These are phyloP conservation scores for Oxyruncus cristatus DNA, from an alignment of 2,113 vertebrate genomes.

Conservation along the genomic window DNA sequence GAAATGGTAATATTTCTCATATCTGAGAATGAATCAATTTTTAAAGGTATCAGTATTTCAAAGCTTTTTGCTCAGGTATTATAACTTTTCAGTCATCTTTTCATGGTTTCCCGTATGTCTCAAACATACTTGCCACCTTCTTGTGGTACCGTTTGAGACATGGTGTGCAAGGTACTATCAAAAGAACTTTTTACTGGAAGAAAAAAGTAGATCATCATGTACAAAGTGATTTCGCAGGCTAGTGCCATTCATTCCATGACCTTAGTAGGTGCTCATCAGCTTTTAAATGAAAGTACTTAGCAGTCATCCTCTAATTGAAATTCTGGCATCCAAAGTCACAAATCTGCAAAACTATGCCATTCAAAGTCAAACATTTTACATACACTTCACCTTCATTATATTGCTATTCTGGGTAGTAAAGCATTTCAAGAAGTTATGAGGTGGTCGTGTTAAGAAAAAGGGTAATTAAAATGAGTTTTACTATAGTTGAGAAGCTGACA, in stretches of 20 bases:
- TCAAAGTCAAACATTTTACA: constrained; percentile 67
- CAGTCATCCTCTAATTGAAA: constrained; percentile 55
- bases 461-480: constrained; percentile 72
- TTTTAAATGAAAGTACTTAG: constrained; percentile 70
- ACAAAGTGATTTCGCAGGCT: constrained; percentile 15
- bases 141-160: constrained; percentile 50
- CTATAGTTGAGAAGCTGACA: constrained; percentile 52
- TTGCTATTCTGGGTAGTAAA: constrained; percentile 68
- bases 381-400: constrained; percentile 71
- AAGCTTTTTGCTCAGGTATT: constrained; percentile 66
- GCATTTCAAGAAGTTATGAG: constrained; percentile 69
- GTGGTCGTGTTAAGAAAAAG: constrained; percentile 68
- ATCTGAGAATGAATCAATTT: constrained; percentile 64
- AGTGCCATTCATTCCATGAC: constrained; percentile 44
- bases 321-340: constrained; percentile 60
- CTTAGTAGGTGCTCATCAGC: constrained; percentile 60
- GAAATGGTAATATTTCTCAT: constrained; percentile 65
- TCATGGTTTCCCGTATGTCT: constrained; percentile 68
- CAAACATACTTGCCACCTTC: constrained; percentile 28
- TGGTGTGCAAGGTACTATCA: constrained; percentile 39
- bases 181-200: constrained; percentile 67
- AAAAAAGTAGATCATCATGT: constrained; percentile 32
- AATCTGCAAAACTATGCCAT: constrained; percentile 57
- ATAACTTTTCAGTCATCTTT: constrained; percentile 73
- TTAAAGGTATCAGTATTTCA: constrained; percentile 75